These are phyloP conservation scores for Fukomys damarensis DNA, from an alignment of 2,113 vertebrate genomes.

Conservation along the genomic window DNA sequence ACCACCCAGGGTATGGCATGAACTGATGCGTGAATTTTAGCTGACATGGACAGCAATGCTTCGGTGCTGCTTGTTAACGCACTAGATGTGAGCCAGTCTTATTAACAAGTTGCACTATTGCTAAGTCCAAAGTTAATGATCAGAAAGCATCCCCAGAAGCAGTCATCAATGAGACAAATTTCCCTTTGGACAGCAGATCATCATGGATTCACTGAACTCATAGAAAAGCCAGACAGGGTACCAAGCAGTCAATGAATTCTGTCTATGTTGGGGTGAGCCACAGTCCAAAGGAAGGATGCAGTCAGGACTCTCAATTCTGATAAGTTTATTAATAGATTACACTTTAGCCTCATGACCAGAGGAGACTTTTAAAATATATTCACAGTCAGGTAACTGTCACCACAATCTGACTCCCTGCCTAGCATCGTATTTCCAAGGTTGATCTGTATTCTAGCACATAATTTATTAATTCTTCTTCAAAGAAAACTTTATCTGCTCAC, in stretches of 20 bases:
- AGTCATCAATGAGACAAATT: not conserved
- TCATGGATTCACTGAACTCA: not conserved
- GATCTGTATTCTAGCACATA: rapidly evolving
- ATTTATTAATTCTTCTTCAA: not conserved
- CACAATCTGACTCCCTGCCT: not conserved
- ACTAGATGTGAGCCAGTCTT: not conserved
- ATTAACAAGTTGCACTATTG: too few relatives aligned
- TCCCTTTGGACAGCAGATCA: not conserved
- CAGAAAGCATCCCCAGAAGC: not conserved
- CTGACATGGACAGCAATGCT: rapidly evolving
- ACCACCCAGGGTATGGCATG: not conserved
- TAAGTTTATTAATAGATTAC: not conserved
- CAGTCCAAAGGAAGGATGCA: not conserved
- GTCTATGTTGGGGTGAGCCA: not conserved
- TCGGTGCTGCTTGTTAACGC: rapidly evolving
- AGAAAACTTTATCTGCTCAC: not conserved
- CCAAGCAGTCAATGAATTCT: rapidly evolving
- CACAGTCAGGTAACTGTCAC: not conserved
- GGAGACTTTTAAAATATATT: not conserved
- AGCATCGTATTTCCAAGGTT: not conserved
- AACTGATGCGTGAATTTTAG: rapidly evolving
- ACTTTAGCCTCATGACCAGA: not conserved
- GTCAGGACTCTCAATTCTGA: not conserved
- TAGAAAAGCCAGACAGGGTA: rapidly evolving
- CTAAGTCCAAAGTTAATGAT: not conserved